Conservation (phyloP, 2,113 vertebrate genomes). For the Rostratula benghalensis region DNA sequence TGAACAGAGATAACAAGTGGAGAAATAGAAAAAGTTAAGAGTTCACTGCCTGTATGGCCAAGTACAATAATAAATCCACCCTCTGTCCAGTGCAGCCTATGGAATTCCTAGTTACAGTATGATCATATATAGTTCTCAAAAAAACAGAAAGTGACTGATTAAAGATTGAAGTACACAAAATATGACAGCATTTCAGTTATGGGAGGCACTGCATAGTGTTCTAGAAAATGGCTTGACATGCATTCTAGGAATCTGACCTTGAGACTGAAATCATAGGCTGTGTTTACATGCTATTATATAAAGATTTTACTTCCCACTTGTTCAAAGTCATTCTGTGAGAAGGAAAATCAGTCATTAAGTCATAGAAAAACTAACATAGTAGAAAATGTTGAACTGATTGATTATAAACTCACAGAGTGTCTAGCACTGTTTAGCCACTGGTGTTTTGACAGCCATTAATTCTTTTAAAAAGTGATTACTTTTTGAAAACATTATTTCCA, state of each 20-base stretch:
- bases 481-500: background rate
- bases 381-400: constrained; percentile 78
- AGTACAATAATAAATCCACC: background rate
- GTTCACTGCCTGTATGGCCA: background rate
- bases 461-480: background rate
- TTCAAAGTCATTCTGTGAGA: constrained; percentile 69
- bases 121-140: background rate
- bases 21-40: background rate
- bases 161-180: constrained; percentile 4
- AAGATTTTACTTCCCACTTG: constrained; percentile 75
- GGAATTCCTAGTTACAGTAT: background rate
- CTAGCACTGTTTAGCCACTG: constrained; percentile 63
- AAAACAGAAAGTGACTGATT: constrained; percentile 13
- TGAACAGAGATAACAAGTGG: background rate
- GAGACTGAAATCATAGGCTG: constrained; percentile 69
- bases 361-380: constrained; percentile 91
- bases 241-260: constrained; percentile 80
- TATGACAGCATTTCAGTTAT: constrained; percentile 40
- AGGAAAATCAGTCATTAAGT: constrained; percentile 81
- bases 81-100: background rate
- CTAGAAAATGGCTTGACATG: constrained; percentile 63
- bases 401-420: constrained; percentile 70
- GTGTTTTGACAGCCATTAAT: constrained; percentile 66
- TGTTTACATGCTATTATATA: constrained; percentile 75
- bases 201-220: constrained; percentile 49